These are phyloP conservation scores for Aphelenchoides fujianensis DNA, from an alignment of 1,140 invertebrate genomes.

Conservation along the genomic window DNA sequence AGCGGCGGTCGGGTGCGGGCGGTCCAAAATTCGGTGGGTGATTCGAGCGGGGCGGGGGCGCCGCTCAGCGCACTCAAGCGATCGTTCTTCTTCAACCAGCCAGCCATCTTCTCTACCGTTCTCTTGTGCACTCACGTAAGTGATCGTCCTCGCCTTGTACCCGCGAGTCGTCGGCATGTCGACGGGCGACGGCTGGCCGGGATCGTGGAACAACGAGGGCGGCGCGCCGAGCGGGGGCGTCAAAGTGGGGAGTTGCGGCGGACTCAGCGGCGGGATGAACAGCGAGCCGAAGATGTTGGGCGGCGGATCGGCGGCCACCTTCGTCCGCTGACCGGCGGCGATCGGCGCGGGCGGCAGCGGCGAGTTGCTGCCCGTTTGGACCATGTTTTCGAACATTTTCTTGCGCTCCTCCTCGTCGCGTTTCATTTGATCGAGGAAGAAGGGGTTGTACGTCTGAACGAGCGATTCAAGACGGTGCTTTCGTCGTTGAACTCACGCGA, in stretches of 20 bases:
- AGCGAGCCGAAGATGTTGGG: not conserved
- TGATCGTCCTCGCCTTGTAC: not conserved
- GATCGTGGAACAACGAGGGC: not conserved
- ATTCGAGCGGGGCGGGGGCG: not conserved
- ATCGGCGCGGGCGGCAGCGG: not conserved
- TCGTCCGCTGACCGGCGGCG: too few relatives aligned
- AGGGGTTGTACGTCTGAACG: slow-evolving; percentile 39
- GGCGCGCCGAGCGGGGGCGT: not conserved
- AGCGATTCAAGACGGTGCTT: not conserved
- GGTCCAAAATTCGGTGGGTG: not conserved
- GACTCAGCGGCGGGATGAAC: slow-evolving; percentile 3
- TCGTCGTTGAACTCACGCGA: slow-evolving; percentile 19
- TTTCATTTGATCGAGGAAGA: slow-evolving; percentile 42
- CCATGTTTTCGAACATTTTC: slow-evolving; percentile 34
- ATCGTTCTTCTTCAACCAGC: slow-evolving; percentile 14
- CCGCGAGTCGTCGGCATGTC: not conserved
- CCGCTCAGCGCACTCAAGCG: not conserved
- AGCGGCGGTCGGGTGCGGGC: too few relatives aligned
- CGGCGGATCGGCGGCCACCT: not conserved
- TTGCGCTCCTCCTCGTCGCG: slow-evolving; percentile 30
- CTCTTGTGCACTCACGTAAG: slow-evolving; percentile 6
- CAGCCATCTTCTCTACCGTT: too few relatives aligned
- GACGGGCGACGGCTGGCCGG: not conserved
- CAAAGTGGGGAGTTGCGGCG: not conserved
- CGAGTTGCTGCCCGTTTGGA: slow-evolving; percentile 11